Conservation (phyloP, 2,113 vertebrate species). For the Rhinopomastus cyanomelas region DNA sequence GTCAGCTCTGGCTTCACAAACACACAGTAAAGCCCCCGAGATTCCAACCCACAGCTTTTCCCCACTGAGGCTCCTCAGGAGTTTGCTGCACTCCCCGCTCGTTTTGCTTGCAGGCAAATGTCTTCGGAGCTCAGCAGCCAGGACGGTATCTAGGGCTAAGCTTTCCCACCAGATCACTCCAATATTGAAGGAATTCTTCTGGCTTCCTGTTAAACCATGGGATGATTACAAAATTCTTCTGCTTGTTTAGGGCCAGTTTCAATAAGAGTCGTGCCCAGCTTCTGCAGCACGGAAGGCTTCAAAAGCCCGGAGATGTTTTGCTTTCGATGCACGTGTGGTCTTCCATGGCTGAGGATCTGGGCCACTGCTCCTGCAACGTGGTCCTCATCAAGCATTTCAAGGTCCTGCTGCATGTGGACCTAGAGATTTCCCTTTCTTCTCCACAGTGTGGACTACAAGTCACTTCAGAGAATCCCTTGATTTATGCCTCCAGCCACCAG, state of each 20-base stretch:
- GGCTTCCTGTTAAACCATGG: slow-evolving; percentile 52
- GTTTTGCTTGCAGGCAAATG: slow-evolving; percentile 53
- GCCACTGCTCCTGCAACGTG: slow-evolving; percentile 41
- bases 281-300: slow-evolving; percentile 46
- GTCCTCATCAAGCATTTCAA: slow-evolving; percentile 52
- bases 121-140: slow-evolving; percentile 51
- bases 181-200: slow-evolving; percentile 62
- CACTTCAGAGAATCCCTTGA: slow-evolving; percentile 32
- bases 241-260: slow-evolving; percentile 59
- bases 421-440: slow-evolving; percentile 36
- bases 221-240: slow-evolving; percentile 65
- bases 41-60: not conserved
- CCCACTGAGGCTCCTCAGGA: not conserved
- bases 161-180: slow-evolving; percentile 58
- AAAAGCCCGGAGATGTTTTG: slow-evolving; percentile 55
- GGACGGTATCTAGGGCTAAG: slow-evolving; percentile 33
- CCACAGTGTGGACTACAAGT: slow-evolving; percentile 40
- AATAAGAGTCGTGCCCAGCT: slow-evolving; percentile 50
- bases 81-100: slow-evolving; percentile 18
- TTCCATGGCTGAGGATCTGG: slow-evolving; percentile 10
- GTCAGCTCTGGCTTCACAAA: not conserved
- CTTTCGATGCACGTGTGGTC: slow-evolving; percentile 45
- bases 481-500: slow-evolving; percentile 35
- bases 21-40: not conserved
- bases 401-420: slow-evolving; percentile 32